Base-by-base conservation (phyloP, 2,888 invertebrate species). In the Trissonchulus sp. region DNA sequence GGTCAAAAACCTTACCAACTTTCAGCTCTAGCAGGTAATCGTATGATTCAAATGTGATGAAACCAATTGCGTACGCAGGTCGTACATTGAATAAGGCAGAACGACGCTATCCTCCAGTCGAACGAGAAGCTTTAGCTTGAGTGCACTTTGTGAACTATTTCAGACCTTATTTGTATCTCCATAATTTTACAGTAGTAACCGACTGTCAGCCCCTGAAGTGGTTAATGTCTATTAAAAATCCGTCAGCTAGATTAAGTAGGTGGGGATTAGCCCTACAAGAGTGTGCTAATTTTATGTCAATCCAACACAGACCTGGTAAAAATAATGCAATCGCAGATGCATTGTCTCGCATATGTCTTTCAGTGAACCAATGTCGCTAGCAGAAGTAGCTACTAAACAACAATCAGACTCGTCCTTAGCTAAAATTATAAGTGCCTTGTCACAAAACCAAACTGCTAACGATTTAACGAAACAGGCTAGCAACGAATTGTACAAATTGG, bases 61-160 rank as follows among this genome's bases (percentile, higher is more conserved):
- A 3, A 33, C 79, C 79, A 2, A 76, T 81, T 2, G 78, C 78
- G 33, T 82, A 79, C 74, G 76, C 76, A 0, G 79, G 79, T 65
- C 28, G 77, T n/a, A 48, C 74, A 1, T 68, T 81, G 8, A 75
- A 28, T 2, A 72, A 62, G 35, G 80, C 82, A 28, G 85, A 86
- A 78, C 72, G 77, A 0, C 85, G 85, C 31, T 80, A 81, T 76
- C 75, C 78, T 0, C 76, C 79, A 3, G 77, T 79, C 0, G 78
- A 82, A 35, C 75, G 75, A 30, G 80, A 81, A 65, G 69, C 79
- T 65, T 75, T 80, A 3, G 80, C 78, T 0, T 76, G 79, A 3
- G 79, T 81, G 8, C 78, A 69, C 28, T 78, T 76, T 2, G 73
- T 78, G 0, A 68, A 80, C 2, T 84, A 85, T 76, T 86, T n/a